phyloP scores from a whole-genome alignment of 2,797 vertebrate genomes.

The Lacerta viridis region DNA sequence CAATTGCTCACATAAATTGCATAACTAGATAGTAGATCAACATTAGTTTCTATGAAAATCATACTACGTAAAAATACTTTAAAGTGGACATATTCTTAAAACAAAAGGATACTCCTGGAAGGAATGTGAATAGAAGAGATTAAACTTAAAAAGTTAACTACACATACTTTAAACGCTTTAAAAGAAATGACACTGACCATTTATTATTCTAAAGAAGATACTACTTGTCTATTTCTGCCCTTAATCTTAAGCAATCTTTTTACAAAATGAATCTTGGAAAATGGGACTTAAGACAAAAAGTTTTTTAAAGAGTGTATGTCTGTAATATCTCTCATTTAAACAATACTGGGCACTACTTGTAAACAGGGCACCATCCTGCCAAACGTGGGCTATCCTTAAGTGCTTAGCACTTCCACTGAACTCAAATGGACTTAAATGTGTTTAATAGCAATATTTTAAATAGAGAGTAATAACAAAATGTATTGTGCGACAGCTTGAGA shows the following conservation, averaged over 20 bases:
- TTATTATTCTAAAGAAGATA: slow-evolving; percentile 11
- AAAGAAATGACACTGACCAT: not conserved
- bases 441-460: not conserved
- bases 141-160: not conserved
- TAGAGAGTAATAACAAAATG: no score
- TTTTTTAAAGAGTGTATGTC: not conserved
- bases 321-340: not conserved
- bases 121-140: not conserved
- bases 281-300: slow-evolving; percentile 8
- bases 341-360: not conserved
- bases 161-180: not conserved
- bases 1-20: slow-evolving; percentile 18
- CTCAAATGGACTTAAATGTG: not conserved
- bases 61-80: not conserved
- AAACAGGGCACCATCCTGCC: not conserved
- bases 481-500: not conserved
- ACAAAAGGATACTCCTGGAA: not conserved
- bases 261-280: not conserved
- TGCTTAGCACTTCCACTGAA: not conserved
- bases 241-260: not conserved
- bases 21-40: not conserved
- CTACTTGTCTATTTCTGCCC: not conserved
- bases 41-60: slow-evolving; percentile 2
- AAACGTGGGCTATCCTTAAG: not conserved
- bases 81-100: not conserved